Evolutionary conservation across 2,797 vertebrate genomes (phyloP).

Genomic region (Sternarchorhynchus goeldii): DNA sequence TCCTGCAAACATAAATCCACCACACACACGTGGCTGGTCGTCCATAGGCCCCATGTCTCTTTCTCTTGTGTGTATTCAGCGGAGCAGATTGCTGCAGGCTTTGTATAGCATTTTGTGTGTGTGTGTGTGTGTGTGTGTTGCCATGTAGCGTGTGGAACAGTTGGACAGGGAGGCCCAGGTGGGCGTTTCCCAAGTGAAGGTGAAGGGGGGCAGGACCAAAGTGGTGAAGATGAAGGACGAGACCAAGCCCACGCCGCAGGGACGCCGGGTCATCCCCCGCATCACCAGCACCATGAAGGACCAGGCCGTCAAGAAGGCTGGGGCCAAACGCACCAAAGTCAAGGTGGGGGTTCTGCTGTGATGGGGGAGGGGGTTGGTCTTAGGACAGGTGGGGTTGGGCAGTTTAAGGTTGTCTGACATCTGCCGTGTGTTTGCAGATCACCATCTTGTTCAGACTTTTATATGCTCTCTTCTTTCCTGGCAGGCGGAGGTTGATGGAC

Average conservation of each 20-base stretch:
- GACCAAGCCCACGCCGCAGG: constrained; percentile 86
- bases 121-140: background rate
- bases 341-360: constrained; percentile 13
- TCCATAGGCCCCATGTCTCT: no score
- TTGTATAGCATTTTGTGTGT: background rate
- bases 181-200: constrained; percentile 69
- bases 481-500: constrained; percentile 71
- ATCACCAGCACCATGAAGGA: constrained; percentile 92
- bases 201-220: constrained; percentile 75
- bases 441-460: background rate
- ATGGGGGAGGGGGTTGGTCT: background rate
- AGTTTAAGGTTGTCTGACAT: no score
- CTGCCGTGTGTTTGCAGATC: background rate
- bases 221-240: constrained; percentile 81
- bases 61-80: no score
- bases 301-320: constrained; percentile 83
- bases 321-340: constrained; percentile 75
- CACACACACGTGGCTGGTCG: background rate
- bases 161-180: constrained; percentile 74
- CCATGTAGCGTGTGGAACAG: constrained; percentile 80
- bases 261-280: constrained; percentile 84
- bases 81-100: no score
- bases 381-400: background rate
- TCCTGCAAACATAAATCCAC: background rate
- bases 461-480: background rate